These are phyloP conservation scores for Orthosia gracilis DNA, from an alignment of 2,888 invertebrate genomes.

Conservation along the genomic window DNA sequence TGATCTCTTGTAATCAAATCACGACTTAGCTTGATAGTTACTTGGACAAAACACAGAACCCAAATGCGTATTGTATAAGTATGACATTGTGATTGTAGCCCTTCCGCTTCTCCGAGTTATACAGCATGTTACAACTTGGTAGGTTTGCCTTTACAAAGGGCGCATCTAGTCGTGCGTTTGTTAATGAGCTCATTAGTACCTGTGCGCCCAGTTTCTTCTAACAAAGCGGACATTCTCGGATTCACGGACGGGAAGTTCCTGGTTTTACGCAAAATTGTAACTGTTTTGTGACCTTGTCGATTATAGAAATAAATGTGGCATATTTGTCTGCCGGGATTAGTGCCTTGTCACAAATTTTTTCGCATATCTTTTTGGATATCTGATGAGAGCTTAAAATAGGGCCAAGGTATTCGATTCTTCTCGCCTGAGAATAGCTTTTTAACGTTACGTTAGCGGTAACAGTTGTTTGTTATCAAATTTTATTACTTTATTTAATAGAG, in stretches of 20 bases:
- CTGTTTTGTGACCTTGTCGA: conserved; percentile 11
- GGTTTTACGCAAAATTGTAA: conserved; percentile 30
- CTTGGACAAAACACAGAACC: not conserved
- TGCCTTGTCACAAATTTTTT: not conserved
- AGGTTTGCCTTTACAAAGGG: conserved; percentile 48
- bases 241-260: conserved; percentile 8
- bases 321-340: not conserved
- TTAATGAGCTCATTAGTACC: conserved; percentile 59
- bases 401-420: not conserved
- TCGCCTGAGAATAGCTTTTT: not conserved
- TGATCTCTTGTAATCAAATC: conserved; percentile 23
- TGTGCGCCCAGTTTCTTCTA: conserved; percentile 29
- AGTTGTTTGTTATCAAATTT: not conserved
- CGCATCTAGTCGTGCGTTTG: conserved; percentile 53
- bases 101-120: not conserved
- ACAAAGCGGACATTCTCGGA: conserved; percentile 46
- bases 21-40: not conserved
- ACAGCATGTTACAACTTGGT: conserved; percentile 34
- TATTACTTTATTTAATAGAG: conserved; percentile 17
- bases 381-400: not conserved
- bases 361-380: not conserved
- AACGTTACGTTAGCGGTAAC: not conserved
- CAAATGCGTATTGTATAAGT: not conserved
- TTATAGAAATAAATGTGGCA: not conserved
- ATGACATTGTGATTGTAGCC: not conserved